A percentile compares a stretch with the other conserved stretches of the same genome.
Conservation (phyloP, 2,797 vertebrate genomes). For the Cephalopachus bancanus region DNA sequence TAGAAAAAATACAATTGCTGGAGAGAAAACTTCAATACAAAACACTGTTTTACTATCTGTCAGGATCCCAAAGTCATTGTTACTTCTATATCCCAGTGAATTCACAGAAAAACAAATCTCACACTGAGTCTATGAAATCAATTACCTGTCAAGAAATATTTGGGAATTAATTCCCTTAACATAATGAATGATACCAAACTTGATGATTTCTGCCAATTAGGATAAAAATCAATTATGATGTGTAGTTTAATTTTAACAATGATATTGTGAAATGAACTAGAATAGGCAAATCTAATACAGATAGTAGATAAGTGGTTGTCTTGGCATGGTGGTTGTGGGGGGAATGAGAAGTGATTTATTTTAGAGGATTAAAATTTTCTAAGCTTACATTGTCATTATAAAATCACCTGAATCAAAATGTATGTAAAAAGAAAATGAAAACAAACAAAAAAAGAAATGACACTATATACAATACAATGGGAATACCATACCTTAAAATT, state of each 20-base stretch:
- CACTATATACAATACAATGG: not conserved
- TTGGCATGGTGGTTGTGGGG: too few species aligned
- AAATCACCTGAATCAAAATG: too few species aligned
- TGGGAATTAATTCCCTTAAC: conserved; percentile 48
- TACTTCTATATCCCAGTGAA: not conserved
- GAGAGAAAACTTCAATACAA: not conserved
- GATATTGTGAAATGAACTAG: not conserved
- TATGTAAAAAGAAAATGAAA: too few species aligned
- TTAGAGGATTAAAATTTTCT: too few species aligned
- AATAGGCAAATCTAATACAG: too few species aligned
- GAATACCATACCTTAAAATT: conserved; percentile 65
- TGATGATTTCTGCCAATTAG: conserved; percentile 64
- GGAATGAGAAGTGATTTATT: too few species aligned
- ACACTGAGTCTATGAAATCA: conserved; percentile 49
- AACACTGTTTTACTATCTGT: not conserved
- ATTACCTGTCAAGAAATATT: conserved; percentile 60
- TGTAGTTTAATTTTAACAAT: conserved; percentile 68
- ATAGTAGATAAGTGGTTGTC: too few species aligned
- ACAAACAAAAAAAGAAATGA: not conserved
- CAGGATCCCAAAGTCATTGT: not conserved
- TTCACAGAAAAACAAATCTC: conserved; percentile 49
- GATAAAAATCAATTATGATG: conserved; percentile 37
- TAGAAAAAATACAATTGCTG: not conserved
- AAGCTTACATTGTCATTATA: too few species aligned
- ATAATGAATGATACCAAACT: conserved; percentile 56